Base-by-base conservation (phyloP, 2,888 invertebrate species). In the Tachystola acroxantha region DNA sequence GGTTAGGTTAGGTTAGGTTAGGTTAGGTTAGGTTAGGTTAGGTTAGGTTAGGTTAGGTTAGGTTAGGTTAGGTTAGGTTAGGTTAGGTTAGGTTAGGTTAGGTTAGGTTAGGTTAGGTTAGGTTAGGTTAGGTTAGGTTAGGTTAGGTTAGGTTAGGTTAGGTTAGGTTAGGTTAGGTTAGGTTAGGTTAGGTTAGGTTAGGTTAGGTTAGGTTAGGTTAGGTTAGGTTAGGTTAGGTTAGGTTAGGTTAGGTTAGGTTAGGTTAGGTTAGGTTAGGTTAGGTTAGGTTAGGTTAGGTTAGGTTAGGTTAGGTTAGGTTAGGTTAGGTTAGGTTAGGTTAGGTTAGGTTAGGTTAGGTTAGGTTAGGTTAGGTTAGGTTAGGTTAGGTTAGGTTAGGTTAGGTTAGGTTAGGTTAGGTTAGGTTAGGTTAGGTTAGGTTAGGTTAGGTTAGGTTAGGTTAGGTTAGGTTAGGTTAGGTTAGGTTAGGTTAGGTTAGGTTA, bases 201-300 rank as follows among this genome's bases (percentile, higher is more conserved):
- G 31, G 31, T 19, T 31, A 19, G 31, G 22, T 22, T 22, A 22
- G 22, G 22, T 22, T 22, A 22, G 22, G 22, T 16, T 16, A 16
- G 33, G 22, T 22, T 25, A 32, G 26, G 33, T 33, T 33, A 33
- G 33, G 38, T 33, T 38, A 30, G 31, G 31, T 38, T 38, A 34
- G 38, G 38, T 34, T 39, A 40, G 43, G 36, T 40, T 40, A 40
- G 42, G 42, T 42, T 43, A 40, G 43, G 43, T 45, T 45, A 42
- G 45, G 45, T 45, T 45, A 42, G 45, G 45, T 45, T 45, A 42
- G 45, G 45, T 45, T 45, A 42, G 45, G 45, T 45, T 45, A 42
- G 45, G 45, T 42, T 45, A 42, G 45, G 45, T 45, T 45, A 42
- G 45, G 43, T 43, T 36, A 40, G 43, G 43, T 43, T 43, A 40